phyloP scores from a whole-genome alignment of 1,140 invertebrate genomes.

The Vanessa tameamea region DNA sequence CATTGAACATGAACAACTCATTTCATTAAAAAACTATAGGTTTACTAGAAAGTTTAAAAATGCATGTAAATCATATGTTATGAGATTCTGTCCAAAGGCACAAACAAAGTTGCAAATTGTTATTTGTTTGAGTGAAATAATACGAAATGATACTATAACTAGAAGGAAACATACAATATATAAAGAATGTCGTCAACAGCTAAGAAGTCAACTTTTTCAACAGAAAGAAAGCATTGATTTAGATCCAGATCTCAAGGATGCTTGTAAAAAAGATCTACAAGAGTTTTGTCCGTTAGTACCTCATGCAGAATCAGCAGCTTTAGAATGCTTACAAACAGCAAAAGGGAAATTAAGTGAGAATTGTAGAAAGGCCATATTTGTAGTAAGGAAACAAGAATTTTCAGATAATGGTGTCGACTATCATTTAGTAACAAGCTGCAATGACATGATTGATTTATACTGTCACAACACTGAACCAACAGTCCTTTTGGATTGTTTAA shows the following conservation, averaged over 20 bases:
- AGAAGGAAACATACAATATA: constrained; percentile 89
- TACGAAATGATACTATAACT: constrained; percentile 93
- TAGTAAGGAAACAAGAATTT: constrained; percentile 91
- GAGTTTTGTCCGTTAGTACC: constrained; percentile 86
- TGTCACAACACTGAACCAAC: constrained; percentile 86
- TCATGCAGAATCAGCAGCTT: constrained; percentile 88
- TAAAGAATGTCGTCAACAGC: constrained; percentile 92
- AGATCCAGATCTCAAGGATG: constrained; percentile 89
- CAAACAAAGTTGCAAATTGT: constrained; percentile 94
- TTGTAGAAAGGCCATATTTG: constrained; percentile 92
- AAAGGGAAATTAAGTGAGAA: constrained; percentile 84
- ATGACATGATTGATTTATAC: constrained; percentile 90
- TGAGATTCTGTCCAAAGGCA: constrained; percentile 88
- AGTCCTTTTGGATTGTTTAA: constrained; percentile 87
- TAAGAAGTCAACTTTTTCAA: constrained; percentile 93
- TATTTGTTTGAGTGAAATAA: constrained; percentile 93
- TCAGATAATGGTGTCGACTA: constrained; percentile 93
- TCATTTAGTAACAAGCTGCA: constrained; percentile 90
- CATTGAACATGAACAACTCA: constrained; percentile 96
- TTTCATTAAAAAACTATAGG: constrained; percentile 95
- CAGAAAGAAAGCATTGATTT: constrained; percentile 92
- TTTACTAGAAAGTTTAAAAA: constrained; percentile 98
- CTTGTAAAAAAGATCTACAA: constrained; percentile 89
- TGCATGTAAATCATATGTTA: constrained; percentile 92
- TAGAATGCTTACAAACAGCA: constrained; percentile 92